Base-by-base conservation (phyloP, 1,140 invertebrate species). In the Goniozus legneri region DNA sequence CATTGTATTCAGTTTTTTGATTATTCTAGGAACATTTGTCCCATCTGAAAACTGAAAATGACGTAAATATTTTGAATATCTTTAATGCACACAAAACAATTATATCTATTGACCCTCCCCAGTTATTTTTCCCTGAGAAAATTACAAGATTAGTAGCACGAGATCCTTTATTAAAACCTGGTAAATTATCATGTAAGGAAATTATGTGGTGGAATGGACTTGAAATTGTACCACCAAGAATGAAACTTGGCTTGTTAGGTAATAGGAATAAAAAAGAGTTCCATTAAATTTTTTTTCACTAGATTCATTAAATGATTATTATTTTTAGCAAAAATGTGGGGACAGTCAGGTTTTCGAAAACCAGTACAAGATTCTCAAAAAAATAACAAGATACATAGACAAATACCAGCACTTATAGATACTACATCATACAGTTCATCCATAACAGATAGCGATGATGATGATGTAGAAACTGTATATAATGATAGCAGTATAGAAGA, bases 161-260 rank as follows among this genome's bases (percentile, higher is more conserved):
- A 68, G 83, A 82, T 79, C 40, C 59, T 8, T 58, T 45, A 16
- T 44, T 69, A 21, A 63, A 65, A 13, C 39, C 64, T 8, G 77
- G 69, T 32, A 79, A 80, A 55, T 67, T 84, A 12, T 69, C 73
- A 13, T 80, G 79, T 50, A 80, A 80, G 60, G 82, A 85, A 57
- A 68, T 76, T 15, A 83, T 83, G 73, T 86, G 82, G 84, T 86
- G 84, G 84, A 80, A 85, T 45, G 83, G 85, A 2, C 78, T 87
- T 27, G 80, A 83, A 65, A 69, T 86, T 32, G 73, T 79, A 10
- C 82, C 83, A 3, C 76, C 80, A 3, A 71, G 82, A 32, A 77
- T 76, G 13, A 80, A 80, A 30, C 66, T 85, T 8, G 84, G 84
- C 2, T 64, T 85, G n/a, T 65, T 86, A 16, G 80, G 79, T 50